A percentile compares a stretch with the other conserved stretches of the same genome.
Conservation (phyloP, 2,113 vertebrate species). For the Ginglymostoma cirratum region DNA sequence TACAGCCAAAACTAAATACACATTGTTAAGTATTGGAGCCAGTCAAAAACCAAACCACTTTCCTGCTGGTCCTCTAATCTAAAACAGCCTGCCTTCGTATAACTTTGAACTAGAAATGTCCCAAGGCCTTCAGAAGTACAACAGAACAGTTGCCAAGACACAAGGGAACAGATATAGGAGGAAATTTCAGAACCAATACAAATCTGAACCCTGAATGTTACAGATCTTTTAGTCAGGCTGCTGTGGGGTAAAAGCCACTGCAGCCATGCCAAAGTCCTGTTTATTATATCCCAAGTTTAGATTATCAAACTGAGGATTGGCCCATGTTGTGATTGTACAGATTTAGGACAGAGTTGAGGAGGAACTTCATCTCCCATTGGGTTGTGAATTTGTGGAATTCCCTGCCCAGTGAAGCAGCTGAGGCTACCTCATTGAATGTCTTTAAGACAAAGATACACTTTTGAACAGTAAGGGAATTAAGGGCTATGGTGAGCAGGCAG, state of each 20-base stretch:
- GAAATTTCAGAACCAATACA: no score
- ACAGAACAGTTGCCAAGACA: background rate
- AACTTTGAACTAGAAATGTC: background rate
- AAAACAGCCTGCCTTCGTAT: no score
- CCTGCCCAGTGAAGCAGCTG: no score
- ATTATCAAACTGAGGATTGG: background rate
- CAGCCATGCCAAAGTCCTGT: constrained; percentile 26
- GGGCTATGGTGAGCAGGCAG: no score
- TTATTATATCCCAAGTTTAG: constrained; percentile 27
- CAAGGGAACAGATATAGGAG: background rate
- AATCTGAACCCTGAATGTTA: background rate
- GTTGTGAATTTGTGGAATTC: no score
- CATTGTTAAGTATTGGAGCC: background rate
- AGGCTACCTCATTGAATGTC: no score
- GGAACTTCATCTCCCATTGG: no score
- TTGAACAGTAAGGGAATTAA: no score
- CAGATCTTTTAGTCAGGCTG: constrained; percentile 30
- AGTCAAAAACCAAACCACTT: background rate
- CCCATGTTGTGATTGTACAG: background rate
- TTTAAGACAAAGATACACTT: no score
- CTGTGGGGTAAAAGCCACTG: constrained; percentile 15
- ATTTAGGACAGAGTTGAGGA: background rate
- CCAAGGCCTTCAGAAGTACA: background rate
- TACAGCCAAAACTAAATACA: background rate
- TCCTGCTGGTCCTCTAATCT: no score